phyloP scores from a whole-genome alignment of 2,113 vertebrate species.

The Danionella cerebrum region DNA sequence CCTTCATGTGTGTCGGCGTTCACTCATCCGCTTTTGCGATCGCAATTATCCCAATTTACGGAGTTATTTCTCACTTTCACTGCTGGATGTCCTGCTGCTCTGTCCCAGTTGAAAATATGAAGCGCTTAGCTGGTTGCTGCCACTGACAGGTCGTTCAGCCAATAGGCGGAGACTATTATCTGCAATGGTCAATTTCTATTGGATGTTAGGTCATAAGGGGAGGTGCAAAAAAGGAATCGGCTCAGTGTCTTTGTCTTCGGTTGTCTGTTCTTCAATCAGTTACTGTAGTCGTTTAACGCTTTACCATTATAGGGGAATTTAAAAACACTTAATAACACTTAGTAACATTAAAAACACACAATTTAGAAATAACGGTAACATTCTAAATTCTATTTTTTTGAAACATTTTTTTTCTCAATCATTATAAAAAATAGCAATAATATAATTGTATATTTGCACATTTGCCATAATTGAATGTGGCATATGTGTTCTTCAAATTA shows the following conservation, averaged over 20 bases:
- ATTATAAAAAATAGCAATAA: no score
- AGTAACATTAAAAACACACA: no score
- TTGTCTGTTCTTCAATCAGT: neutral
- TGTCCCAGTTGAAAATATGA: constrained; percentile 28
- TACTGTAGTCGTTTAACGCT: constrained; percentile 14
- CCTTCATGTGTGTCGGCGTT: constrained; percentile 1
- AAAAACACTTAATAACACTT: no score
- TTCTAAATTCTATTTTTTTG: no score
- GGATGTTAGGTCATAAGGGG: neutral
- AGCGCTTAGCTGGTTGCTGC: no score
- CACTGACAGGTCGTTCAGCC: constrained; percentile 21
- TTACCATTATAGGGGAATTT: no score
- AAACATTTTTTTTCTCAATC: no score
- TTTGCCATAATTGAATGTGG: no score
- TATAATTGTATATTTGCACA: no score
- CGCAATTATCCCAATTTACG: neutral
- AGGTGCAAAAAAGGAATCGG: neutral
- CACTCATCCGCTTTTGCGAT: neutral
- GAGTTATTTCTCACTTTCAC: constrained; percentile 11
- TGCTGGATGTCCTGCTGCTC: neutral
- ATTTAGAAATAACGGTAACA: no score
- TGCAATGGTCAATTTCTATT: neutral
- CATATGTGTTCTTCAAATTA: no score
- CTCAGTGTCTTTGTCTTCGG: constrained; percentile 31
- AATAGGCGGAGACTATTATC: neutral